Percentiles rank a stretch among this genome's conserved stretches.
phyloP scores from a whole-genome alignment of 2,888 invertebrate species.

The Caenorhabditis macrosperma region DNA sequence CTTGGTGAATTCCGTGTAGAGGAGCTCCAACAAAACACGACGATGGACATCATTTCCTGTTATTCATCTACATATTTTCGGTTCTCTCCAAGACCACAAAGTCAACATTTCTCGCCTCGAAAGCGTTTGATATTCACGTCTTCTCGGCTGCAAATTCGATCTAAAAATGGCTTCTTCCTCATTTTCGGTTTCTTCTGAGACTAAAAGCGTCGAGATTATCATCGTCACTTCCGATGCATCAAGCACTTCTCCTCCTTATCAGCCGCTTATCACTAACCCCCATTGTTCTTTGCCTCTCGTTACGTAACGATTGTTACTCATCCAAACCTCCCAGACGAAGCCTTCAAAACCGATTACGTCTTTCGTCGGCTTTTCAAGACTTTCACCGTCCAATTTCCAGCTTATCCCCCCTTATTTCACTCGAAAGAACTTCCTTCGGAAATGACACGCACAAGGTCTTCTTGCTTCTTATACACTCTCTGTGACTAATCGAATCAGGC shows the following conservation, averaged over 20 bases:
- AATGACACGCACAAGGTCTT: background rate
- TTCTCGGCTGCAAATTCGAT: background rate
- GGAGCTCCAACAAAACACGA: too few species aligned
- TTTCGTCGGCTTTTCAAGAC: background rate
- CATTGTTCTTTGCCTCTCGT: background rate
- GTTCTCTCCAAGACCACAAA: background rate
- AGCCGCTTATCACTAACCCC: background rate
- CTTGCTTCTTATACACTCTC: constrained; percentile 3
- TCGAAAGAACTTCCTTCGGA: constrained; percentile 9
- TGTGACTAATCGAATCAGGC: constrained; percentile 45
- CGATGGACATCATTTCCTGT: too few species aligned
- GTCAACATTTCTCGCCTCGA: background rate
- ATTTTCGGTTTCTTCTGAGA: background rate
- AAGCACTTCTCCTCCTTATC: background rate
- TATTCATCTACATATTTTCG: background rate
- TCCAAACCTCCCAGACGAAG: background rate
- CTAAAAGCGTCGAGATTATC: constrained; percentile 15
- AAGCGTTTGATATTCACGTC: background rate
- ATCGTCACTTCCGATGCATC: constrained; percentile 16
- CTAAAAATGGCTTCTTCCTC: constrained; percentile 22
- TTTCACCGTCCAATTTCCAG: constrained; percentile 5
- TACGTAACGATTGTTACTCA: background rate
- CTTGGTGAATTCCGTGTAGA: too few species aligned
- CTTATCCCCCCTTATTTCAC: background rate
- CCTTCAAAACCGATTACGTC: background rate